A percentile compares a stretch with the other conserved stretches of the same genome.
phyloP scores from a whole-genome alignment of 1,140 invertebrate species.

The Augochlora pura region DNA sequence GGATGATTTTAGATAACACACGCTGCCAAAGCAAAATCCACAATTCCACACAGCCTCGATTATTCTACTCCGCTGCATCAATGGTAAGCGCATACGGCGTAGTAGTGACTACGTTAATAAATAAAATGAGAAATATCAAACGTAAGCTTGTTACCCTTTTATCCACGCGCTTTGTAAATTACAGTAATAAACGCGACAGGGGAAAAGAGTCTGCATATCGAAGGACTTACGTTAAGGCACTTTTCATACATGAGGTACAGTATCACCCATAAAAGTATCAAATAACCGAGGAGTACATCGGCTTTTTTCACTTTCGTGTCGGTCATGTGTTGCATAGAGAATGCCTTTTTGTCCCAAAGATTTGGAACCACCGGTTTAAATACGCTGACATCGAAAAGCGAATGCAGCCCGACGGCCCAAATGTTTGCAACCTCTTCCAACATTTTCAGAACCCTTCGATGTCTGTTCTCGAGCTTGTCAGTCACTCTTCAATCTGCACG shows the following conservation, averaged over 20 bases:
- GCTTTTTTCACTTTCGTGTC: slow-evolving; percentile 39
- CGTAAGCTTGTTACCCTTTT: slow-evolving; percentile 26
- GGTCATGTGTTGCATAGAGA: slow-evolving; percentile 7
- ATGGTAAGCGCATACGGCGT: slow-evolving; percentile 61
- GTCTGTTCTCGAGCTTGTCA: neutral
- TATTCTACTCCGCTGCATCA: slow-evolving; percentile 62
- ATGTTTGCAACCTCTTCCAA: slow-evolving; percentile 40
- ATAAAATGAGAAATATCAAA: slow-evolving; percentile 30
- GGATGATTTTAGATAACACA: slow-evolving; percentile 61
- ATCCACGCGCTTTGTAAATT: slow-evolving; percentile 5
- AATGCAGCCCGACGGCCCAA: slow-evolving; percentile 45
- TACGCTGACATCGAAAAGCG: slow-evolving; percentile 51
- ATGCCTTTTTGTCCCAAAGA: slow-evolving; percentile 46
- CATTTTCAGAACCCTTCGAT: slow-evolving; percentile 11
- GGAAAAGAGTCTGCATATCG: neutral
- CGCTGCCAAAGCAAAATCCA: slow-evolving; percentile 64
- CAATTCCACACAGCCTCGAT: slow-evolving; percentile 66
- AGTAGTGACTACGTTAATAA: slow-evolving; percentile 61
- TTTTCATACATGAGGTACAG: slow-evolving; percentile 64
- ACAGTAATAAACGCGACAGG: slow-evolving; percentile 8
- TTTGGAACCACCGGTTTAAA: slow-evolving; percentile 39
- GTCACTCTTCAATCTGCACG: neutral
- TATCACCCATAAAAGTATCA: slow-evolving; percentile 58
- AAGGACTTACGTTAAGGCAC: slow-evolving; percentile 66
- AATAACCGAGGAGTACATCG: slow-evolving; percentile 52